Base-by-base conservation (phyloP, 2,888 invertebrate species). In the Patella caerulea region DNA sequence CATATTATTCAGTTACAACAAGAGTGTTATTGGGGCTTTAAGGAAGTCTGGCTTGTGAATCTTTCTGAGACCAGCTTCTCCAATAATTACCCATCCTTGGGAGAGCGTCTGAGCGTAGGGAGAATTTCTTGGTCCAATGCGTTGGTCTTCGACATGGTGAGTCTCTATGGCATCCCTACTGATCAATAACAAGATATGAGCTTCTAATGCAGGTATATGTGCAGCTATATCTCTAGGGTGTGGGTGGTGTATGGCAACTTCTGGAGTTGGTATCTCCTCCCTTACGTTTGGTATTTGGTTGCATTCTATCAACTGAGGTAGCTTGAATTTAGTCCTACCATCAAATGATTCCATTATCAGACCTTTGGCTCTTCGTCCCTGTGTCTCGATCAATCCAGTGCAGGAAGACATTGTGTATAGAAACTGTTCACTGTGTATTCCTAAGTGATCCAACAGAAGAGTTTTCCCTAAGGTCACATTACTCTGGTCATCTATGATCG, bases 261-360 rank as follows among this genome's bases (percentile, higher is more conserved):
- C 80, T 15, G 79, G 79, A 11, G 83, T 84, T 17, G 81, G 81
- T 73, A 83, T 82, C 59, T 82, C 83, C 14, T 74, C 34, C 24
- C 79, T 69, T 45, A 52, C 55, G 54, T 78, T 73, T n/a, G 81
- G 82, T 9, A 82, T 82, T 3, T 78, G 14, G 53, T 78, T 54
- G 73, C 84, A 83, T 73, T 83, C 83, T 11, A 81, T 75, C 12
- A 83, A 19, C 14, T 53, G 24, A 19, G 82, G 84, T 14, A 82
- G 73, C n/a, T 76, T 71, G 19, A 82, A 17, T 12, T 55, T 54
- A 1, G 45, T 24, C 15, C 15, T 56, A 4, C 80, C 78, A 70
- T 84, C 79, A 4, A 81, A 1, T 2, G 79, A 74, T 55, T 73
- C 59, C 2, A 83, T 59, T 24, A 75, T 78, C 34, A 76, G 77